These are phyloP conservation scores for Sparus aurata DNA, from an alignment of 2,797 vertebrate species.

Conservation along the genomic window DNA sequence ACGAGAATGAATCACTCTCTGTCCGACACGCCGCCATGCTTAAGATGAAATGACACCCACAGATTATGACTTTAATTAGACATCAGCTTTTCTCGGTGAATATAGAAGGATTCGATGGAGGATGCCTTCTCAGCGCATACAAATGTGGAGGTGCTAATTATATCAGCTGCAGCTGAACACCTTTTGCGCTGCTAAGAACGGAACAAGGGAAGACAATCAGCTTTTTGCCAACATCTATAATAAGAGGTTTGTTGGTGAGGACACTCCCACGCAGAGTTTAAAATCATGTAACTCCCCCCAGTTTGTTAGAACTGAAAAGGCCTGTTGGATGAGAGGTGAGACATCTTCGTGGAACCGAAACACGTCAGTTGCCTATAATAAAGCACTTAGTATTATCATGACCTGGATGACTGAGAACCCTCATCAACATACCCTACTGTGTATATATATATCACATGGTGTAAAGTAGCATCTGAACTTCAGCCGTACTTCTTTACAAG, in stretches of 20 bases:
- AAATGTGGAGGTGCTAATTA: not conserved
- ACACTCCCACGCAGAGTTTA: no score
- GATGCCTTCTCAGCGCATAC: not conserved
- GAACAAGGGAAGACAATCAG: not conserved
- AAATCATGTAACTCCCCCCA: no score
- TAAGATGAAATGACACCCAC: constrained; percentile 7
- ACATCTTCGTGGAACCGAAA: no score
- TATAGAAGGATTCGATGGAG: not conserved
- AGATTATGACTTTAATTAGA: constrained; percentile 15
- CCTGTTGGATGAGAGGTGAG: no score
- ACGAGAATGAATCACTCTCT: constrained; percentile 20
- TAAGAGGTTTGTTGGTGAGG: not conserved
- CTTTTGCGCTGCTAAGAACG: not conserved
- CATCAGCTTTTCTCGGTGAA: not conserved
- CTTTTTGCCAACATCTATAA: not conserved
- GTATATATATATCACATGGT: no score
- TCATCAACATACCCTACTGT: no score
- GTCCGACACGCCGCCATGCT: not conserved
- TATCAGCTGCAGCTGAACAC: not conserved
- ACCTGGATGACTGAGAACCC: no score
- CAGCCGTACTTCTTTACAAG: not conserved
- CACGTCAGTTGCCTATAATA: no score
- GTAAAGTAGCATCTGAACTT: not conserved
- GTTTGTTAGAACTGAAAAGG: no score
- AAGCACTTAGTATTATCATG: no score